Conservation (phyloP, 1,140 invertebrate species). For the Rhynchophorus ferrugineus region DNA sequence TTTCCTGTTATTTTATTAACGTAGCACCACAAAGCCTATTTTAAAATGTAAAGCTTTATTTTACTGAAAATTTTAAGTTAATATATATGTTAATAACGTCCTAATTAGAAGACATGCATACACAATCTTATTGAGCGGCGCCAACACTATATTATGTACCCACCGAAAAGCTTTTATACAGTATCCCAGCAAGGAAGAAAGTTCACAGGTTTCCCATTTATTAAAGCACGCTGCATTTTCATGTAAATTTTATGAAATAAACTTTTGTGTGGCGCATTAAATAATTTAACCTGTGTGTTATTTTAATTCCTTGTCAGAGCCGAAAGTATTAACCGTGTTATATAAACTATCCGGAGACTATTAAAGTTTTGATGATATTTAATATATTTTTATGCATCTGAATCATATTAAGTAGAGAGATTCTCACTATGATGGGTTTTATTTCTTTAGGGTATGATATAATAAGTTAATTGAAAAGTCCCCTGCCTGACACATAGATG, state of each 20-base stretch:
- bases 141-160: conserved; percentile 15
- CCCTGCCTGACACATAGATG: too few species aligned
- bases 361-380: too few species aligned
- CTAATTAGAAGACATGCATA: conserved; percentile 19
- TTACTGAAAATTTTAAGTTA: conserved; percentile 8
- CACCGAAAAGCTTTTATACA: conserved; percentile 17
- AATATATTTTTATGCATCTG: too few species aligned
- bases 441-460: too few species aligned
- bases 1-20: too few species aligned
- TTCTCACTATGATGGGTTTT: too few species aligned
- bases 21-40: too few species aligned
- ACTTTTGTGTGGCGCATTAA: not conserved
- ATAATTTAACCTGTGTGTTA: not conserved
- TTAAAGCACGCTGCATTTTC: conserved; percentile 17
- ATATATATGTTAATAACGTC: conserved; percentile 22
- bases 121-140: conserved; percentile 15
- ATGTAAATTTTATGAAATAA: conserved; percentile 12
- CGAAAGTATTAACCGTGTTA: not conserved
- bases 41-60: conserved; percentile 7
- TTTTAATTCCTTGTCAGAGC: not conserved
- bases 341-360: too few species aligned
- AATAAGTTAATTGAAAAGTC: too few species aligned
- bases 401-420: too few species aligned
- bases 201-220: conserved; percentile 17
- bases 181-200: conserved; percentile 13